Conservation (phyloP, 2,888 invertebrate genomes). For the Drosophila melanosoma region DNA sequence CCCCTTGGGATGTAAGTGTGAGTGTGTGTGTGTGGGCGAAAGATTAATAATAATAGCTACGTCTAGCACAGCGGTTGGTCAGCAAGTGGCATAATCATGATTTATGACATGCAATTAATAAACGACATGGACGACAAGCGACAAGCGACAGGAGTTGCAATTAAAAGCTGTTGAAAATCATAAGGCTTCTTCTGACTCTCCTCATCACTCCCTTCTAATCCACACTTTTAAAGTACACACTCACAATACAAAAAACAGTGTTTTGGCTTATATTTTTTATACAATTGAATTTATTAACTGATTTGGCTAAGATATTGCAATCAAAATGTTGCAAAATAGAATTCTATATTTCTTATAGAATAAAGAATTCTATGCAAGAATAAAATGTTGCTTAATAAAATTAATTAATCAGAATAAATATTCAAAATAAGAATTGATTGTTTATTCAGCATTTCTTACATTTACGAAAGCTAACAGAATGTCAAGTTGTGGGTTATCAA, state of each 20-base stretch:
- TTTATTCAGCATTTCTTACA: neutral
- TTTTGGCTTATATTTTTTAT: neutral
- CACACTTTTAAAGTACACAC: constrained; percentile 62
- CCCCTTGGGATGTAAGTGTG: neutral
- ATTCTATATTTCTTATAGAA: neutral
- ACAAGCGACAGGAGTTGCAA: constrained; percentile 25
- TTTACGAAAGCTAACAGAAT: neutral
- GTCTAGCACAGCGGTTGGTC: constrained; percentile 77
- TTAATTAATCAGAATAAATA: neutral
- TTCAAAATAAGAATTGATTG: neutral
- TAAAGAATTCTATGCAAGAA: neutral
- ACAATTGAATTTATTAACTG: neutral
- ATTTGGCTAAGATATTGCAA: neutral
- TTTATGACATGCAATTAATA: constrained; percentile 81
- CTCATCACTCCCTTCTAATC: constrained; percentile 9
- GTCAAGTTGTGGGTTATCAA: neutral
- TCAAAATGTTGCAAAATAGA: neutral
- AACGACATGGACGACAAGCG: constrained; percentile 56
- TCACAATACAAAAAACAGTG: constrained; percentile 12
- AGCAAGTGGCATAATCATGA: constrained; percentile 81
- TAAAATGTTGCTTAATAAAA: neutral
- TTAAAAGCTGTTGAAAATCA: constrained; percentile 64
- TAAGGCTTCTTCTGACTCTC: neutral
- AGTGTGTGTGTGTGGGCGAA: constrained; percentile 65
- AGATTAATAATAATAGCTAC: constrained; percentile 80